Evolutionary conservation across 2,113 vertebrate genomes (phyloP), one percentile per base, ranked within the genome.

Genomic region (Equus quagga): DNA sequence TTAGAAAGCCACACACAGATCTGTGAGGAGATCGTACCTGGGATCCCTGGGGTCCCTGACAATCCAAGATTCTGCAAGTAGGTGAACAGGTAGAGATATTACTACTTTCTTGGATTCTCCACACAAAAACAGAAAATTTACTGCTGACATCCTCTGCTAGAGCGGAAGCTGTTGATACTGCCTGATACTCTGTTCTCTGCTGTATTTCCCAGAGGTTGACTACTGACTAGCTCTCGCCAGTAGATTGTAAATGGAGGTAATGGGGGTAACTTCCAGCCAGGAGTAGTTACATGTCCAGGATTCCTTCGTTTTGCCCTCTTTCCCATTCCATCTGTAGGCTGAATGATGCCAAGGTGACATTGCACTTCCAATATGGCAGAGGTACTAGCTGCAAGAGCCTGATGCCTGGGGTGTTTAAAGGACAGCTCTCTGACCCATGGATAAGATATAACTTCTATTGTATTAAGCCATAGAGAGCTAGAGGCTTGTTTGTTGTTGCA

Each of bases 101-200:
- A 41, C 83, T 31, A 58, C 23, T 67, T 28, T 15, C 14, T 65
- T 76, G 36, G 19, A 49, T 44, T 93, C 41, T 70, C 69, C 17
- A 67, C 17, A 60, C 6, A 36, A 44, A n/a, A 28, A 58, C 72
- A 75, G 3, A 54, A 12, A 10, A 54, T 13, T 41, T 3, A 11
- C 49, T 70, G 8, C 23, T 65, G 60, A 78, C 18, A n/a, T 82
- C 10, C 10, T 69, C 56, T 62, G 26, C 21, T 60, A 7, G 18
- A 46, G 10, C 18, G 1, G 2, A 44, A 13, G 12, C 33, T 23
- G 1, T 11, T 76, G 36, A 17, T n/a, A 28, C 0, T 46, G 5
- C n/a, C 21, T 26, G 31, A 78, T 49, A 51, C 15, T 41, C 46
- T 88, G 44, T 46, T 5, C 17, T 23, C 78, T 89, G 31, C 0